Evolutionary conservation across 2,113 vertebrate genomes (phyloP).

Genomic region (Hippocampus abdominalis): DNA sequence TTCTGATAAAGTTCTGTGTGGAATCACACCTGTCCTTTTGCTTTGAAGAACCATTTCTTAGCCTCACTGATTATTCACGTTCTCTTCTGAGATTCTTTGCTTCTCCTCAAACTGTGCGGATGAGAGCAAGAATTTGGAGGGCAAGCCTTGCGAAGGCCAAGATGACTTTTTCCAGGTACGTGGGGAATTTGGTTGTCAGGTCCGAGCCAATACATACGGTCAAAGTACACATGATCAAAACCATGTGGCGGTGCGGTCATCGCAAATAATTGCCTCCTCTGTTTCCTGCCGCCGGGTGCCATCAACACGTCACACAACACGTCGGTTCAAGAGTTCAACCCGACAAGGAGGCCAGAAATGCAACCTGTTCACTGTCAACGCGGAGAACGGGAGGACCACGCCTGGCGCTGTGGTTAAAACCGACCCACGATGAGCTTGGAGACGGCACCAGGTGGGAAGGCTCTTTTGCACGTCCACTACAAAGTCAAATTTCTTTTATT

Average conservation of each 20-base stretch:
- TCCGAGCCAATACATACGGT: constrained; percentile 31
- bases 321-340: constrained; percentile 7
- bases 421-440: not conserved
- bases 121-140: constrained; percentile 14
- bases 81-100: too few relatives aligned
- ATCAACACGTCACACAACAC: constrained; percentile 29
- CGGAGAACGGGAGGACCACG: constrained; percentile 1
- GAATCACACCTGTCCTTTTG: too few relatives aligned
- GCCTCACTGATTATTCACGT: too few relatives aligned
- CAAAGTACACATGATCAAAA: constrained; percentile 39
- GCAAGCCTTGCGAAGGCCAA: constrained; percentile 31
- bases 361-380: constrained; percentile 3
- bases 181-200: constrained; percentile 25
- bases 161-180: constrained; percentile 30
- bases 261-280: constrained; percentile 37
- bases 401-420: constrained; percentile 7
- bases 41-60: too few relatives aligned
- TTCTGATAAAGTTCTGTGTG: too few relatives aligned
- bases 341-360: constrained; percentile 15
- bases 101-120: constrained; percentile 17
- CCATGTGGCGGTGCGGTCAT: constrained; percentile 34
- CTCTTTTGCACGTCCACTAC: not conserved
- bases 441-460: constrained; percentile 4
- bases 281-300: constrained; percentile 6
- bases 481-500: constrained; percentile 4